These are phyloP conservation scores for Bombus cullumanus DNA, from an alignment of 1,140 invertebrate species.

Conservation along the genomic window DNA sequence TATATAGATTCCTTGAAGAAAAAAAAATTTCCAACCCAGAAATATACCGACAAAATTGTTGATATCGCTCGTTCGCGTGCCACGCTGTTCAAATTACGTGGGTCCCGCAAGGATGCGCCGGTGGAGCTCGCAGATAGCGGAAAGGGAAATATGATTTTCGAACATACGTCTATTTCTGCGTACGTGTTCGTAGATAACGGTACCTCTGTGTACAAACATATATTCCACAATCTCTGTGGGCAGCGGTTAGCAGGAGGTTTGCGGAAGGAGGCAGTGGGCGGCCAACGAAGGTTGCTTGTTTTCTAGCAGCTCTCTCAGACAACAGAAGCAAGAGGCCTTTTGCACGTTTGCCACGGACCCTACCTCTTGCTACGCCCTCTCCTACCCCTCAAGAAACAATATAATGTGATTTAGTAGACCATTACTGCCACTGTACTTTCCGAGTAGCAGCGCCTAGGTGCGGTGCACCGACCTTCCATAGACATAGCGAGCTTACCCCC, in stretches of 20 bases:
- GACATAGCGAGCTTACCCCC: conserved; percentile 56
- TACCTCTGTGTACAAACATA: conserved; percentile 25
- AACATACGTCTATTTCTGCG: conserved; percentile 29
- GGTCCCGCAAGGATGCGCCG: neutral
- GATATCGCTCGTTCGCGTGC: neutral
- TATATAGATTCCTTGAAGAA: neutral
- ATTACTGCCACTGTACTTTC: conserved; percentile 76
- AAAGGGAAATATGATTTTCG: conserved; percentile 28
- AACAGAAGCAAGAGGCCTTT: conserved; percentile 37
- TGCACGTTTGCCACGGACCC: conserved; percentile 37
- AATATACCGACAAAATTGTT: neutral
- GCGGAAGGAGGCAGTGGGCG: neutral
- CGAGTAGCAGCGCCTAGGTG: conserved; percentile 66
- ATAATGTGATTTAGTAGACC: conserved; percentile 78
- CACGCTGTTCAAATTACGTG: neutral
- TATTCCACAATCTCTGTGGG: conserved; percentile 63
- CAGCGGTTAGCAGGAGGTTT: conserved; percentile 47
- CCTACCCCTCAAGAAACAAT: conserved; percentile 73
- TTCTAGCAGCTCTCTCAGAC: conserved; percentile 53
- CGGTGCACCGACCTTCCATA: conserved; percentile 67
- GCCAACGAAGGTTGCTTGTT: conserved; percentile 11
- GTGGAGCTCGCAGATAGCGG: neutral
- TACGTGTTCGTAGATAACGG: conserved; percentile 35
- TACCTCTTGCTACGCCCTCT: conserved; percentile 30
- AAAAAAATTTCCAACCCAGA: neutral